Conservation (phyloP, 1,140 invertebrate species). For the Drosophila kohkoa region DNA sequence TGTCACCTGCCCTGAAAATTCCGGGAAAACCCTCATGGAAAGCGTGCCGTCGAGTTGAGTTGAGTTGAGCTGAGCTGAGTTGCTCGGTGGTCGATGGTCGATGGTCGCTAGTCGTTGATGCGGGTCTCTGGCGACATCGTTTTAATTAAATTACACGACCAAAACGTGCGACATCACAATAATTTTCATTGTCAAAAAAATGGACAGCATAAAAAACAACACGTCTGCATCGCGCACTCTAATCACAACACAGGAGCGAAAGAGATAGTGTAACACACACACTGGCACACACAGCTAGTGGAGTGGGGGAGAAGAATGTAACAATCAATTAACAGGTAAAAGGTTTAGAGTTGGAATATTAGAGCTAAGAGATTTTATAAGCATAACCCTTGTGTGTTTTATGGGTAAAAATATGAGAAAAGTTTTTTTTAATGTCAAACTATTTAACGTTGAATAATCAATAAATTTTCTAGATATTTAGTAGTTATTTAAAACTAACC, state of each 20-base stretch:
- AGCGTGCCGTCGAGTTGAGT: slow-evolving; percentile 38
- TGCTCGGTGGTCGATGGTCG: slow-evolving; percentile 34
- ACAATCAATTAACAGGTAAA: slow-evolving; percentile 80
- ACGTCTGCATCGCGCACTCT: slow-evolving; percentile 62
- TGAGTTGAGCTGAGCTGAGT: neutral
- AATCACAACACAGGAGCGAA: slow-evolving; percentile 25
- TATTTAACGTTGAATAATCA: neutral
- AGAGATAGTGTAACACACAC: slow-evolving; percentile 34
- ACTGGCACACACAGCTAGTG: slow-evolving; percentile 9
- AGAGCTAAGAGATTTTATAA: slow-evolving; percentile 24
- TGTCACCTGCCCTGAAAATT: slow-evolving; percentile 72
- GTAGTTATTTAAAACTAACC: no score
- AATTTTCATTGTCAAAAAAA: slow-evolving; percentile 81
- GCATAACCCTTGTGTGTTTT: slow-evolving; percentile 51
- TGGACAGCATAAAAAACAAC: slow-evolving; percentile 78
- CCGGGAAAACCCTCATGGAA: slow-evolving; percentile 76
- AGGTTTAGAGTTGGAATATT: slow-evolving; percentile 46
- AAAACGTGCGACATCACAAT: slow-evolving; percentile 81
- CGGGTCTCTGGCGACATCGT: slow-evolving; percentile 70
- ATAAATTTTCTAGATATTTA: no score
- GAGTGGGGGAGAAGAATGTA: slow-evolving; percentile 54
- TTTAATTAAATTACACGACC: slow-evolving; percentile 81
- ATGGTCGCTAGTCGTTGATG: slow-evolving; percentile 41
- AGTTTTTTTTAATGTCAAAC: neutral
- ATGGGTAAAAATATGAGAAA: neutral